phyloP scores from a whole-genome alignment of 2,888 invertebrate genomes.

The Galerucella nymphaeae region DNA sequence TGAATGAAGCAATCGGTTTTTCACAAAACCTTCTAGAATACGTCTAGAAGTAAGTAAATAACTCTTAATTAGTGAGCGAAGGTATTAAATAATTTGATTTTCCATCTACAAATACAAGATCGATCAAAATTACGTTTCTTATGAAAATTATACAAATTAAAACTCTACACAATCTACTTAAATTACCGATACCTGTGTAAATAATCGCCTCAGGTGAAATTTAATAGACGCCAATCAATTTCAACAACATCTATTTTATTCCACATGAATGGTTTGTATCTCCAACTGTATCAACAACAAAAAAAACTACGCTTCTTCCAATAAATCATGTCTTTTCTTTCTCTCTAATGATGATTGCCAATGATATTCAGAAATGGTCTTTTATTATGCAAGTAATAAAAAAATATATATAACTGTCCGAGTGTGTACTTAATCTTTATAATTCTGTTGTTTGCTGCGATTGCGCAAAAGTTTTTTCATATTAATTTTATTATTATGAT shows the following conservation, averaged over 20 bases:
- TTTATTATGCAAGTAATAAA: constrained; percentile 22
- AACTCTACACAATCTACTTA: neutral
- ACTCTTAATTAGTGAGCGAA: too few relatives aligned
- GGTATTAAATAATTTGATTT: too few relatives aligned
- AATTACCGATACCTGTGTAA: constrained; percentile 22
- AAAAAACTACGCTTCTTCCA: constrained; percentile 17
- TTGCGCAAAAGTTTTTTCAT: constrained; percentile 11
- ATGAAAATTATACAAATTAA: too few relatives aligned
- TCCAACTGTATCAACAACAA: constrained; percentile 22
- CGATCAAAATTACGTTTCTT: too few relatives aligned
- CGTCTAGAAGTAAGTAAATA: too few relatives aligned
- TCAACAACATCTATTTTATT: constrained; percentile 35
- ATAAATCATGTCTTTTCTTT: constrained; percentile 30
- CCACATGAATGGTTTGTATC: constrained; percentile 33
- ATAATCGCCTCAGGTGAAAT: constrained; percentile 25
- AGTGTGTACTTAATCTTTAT: neutral
- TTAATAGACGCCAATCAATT: constrained; percentile 37
- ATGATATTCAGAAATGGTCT: constrained; percentile 20
- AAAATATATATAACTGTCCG: constrained; percentile 1
- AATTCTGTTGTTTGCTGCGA: neutral
- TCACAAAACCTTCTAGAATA: too few relatives aligned
- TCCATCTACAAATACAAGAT: too few relatives aligned
- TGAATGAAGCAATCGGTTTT: too few relatives aligned
- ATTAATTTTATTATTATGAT: constrained; percentile 18
- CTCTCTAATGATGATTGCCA: constrained; percentile 21